A percentile compares a stretch with the other conserved stretches of the same genome.
phyloP scores from a whole-genome alignment of 2,113 vertebrate species.

The Tragulus kanchil region DNA sequence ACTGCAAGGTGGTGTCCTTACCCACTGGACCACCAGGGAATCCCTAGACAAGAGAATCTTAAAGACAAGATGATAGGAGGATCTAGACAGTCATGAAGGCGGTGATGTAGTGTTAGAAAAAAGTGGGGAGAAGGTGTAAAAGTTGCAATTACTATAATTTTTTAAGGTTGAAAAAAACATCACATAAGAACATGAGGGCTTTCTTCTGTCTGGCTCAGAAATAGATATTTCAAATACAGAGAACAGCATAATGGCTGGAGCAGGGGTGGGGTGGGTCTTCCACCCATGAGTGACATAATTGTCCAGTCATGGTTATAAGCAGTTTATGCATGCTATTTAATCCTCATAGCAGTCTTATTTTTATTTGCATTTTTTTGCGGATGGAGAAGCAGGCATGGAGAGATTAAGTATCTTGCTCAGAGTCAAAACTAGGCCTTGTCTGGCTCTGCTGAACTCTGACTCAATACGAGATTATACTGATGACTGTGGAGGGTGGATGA shows the following conservation, averaged over 20 bases:
- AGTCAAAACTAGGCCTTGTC: slow-evolving; percentile 60
- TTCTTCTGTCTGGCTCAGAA: slow-evolving; percentile 9
- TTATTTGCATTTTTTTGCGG: slow-evolving; percentile 43
- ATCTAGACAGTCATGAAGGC: neutral
- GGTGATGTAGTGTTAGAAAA: neutral
- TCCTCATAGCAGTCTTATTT: neutral
- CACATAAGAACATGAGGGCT: neutral
- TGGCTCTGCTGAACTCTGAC: neutral
- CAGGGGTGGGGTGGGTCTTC: neutral
- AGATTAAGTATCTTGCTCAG: slow-evolving; percentile 50
- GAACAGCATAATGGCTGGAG: neutral
- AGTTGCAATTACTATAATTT: neutral
- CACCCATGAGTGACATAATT: neutral
- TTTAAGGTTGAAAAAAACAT: slow-evolving; percentile 8
- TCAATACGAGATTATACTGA: neutral
- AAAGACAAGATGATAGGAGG: neutral
- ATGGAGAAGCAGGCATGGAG: slow-evolving; percentile 40
- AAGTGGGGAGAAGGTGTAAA: neutral
- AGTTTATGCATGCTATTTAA: neutral
- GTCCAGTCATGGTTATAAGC: neutral
- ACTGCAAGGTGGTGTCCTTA: too few species aligned
- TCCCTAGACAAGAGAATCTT: neutral
- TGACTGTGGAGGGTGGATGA: neutral
- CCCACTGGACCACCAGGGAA: too few species aligned
- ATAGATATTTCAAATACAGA: neutral